These are phyloP conservation scores for Drosophila tripunctata DNA, from an alignment of 2,888 invertebrate species.

Conservation along the genomic window DNA sequence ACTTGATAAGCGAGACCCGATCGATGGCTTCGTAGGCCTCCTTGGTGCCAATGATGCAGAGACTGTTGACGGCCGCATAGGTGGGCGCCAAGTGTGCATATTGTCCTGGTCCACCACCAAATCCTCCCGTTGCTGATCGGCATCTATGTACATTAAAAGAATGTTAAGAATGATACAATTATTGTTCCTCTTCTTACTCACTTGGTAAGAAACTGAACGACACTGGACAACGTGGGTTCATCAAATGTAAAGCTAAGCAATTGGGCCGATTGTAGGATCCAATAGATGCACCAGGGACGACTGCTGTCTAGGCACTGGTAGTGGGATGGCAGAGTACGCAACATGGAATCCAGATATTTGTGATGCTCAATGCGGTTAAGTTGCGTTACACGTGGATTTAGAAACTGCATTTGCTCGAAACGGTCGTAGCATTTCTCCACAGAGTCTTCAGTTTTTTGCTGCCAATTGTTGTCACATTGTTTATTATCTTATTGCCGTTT, in stretches of 20 bases:
- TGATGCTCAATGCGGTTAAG: constrained; percentile 88
- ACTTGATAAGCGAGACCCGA: constrained; percentile 88
- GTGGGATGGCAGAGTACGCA: constrained; percentile 88
- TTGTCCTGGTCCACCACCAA: constrained; percentile 97
- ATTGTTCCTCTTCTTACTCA: constrained; percentile 62
- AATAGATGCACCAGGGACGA: constrained; percentile 98
- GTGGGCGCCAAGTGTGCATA: constrained; percentile 97
- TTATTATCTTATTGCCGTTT: background rate
- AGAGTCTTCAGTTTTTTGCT: constrained; percentile 86
- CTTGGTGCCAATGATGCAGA: constrained; percentile 94
- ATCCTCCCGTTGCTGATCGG: constrained; percentile 88
- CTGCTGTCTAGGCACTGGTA: constrained; percentile 96
- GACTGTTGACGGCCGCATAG: constrained; percentile 97
- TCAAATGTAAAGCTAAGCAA: constrained; percentile 88
- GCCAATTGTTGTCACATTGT: background rate
- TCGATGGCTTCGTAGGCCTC: constrained; percentile 95
- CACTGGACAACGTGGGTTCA: constrained; percentile 85
- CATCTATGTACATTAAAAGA: constrained; percentile 62
- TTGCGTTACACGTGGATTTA: constrained; percentile 86
- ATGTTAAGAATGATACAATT: background rate
- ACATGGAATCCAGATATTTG: constrained; percentile 88
- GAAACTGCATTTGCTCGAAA: constrained; percentile 84
- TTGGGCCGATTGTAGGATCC: constrained; percentile 96
- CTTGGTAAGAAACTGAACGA: constrained; percentile 87
- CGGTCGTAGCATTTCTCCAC: constrained; percentile 86